These are phyloP conservation scores for Acrocephalus kingi DNA, from an alignment of 2,113 vertebrate species.

Conservation along the genomic window DNA sequence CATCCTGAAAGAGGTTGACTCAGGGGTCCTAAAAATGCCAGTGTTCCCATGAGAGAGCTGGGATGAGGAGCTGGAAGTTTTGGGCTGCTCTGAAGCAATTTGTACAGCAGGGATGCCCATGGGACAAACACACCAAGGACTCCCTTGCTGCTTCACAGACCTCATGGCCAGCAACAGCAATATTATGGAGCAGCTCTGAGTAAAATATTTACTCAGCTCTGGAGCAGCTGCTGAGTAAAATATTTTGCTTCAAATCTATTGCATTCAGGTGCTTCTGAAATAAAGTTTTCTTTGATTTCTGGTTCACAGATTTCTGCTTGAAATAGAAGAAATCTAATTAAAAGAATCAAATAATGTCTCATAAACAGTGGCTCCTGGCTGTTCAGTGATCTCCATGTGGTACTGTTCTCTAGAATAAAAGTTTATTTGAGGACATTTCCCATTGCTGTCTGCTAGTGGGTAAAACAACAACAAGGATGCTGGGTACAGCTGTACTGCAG, in stretches of 20 bases:
- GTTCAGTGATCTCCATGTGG: not conserved
- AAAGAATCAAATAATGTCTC: not conserved
- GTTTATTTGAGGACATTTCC: not conserved
- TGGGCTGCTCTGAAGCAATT: not conserved
- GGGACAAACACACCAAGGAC: not conserved
- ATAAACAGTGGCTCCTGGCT: not conserved
- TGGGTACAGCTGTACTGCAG: not conserved
- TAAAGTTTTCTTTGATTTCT: not conserved
- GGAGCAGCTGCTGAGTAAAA: not conserved
- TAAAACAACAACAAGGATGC: not conserved
- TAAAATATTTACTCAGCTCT: not conserved
- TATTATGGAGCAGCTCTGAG: not conserved
- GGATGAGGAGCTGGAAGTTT: not conserved
- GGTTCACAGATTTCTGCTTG: not conserved
- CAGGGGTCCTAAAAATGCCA: not conserved
- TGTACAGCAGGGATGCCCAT: not conserved
- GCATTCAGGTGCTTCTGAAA: not conserved
- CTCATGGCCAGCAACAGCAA: not conserved
- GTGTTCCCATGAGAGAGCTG: not conserved
- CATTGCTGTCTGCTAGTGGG: not conserved
- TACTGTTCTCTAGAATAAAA: not conserved
- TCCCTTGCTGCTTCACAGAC: not conserved
- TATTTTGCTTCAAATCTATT: not conserved
- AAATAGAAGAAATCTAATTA: slow-evolving; percentile 7
- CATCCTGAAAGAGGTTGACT: not conserved